These are phyloP conservation scores for Graphium colonna DNA, from an alignment of 2,888 invertebrate species.

Conservation along the genomic window DNA sequence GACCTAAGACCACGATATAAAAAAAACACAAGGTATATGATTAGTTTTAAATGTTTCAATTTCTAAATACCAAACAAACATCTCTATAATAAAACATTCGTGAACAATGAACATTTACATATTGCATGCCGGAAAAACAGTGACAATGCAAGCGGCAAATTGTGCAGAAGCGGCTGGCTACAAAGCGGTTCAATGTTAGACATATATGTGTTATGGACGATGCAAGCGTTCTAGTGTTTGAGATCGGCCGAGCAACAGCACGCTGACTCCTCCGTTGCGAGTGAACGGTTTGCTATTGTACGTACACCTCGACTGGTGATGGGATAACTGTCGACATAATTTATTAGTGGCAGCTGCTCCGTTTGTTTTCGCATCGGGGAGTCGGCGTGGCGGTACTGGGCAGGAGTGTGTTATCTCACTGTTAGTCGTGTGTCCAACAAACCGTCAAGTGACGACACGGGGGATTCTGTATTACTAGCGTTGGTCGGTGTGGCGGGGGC, in stretches of 20 bases:
- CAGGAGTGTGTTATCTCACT: background rate
- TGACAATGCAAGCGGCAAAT: background rate
- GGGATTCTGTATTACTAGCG: conserved; percentile 70
- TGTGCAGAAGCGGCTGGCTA: background rate
- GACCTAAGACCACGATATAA: too few species aligned
- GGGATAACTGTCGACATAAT: too few species aligned
- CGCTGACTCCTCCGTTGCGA: background rate
- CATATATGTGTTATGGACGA: background rate
- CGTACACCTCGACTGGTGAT: background rate
- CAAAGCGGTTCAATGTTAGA: conserved; percentile 3
- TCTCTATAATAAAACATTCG: too few species aligned
- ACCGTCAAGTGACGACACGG: conserved; percentile 71
- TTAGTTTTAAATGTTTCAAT: too few species aligned
- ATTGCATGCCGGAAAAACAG: too few species aligned
- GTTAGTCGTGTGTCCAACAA: conserved; percentile 44
- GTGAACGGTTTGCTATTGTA: background rate
- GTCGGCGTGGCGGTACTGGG: background rate
- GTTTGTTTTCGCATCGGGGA: background rate
- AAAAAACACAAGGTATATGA: too few species aligned
- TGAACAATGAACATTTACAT: too few species aligned
- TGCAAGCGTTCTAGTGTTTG: conserved; percentile 5
- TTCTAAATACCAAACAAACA: too few species aligned
- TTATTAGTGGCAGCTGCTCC: too few species aligned
- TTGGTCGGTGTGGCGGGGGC: conserved; percentile 49
- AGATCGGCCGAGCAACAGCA: background rate